Conservation (phyloP, 1,140 invertebrate genomes). For the Leptopilina boulardi region DNA sequence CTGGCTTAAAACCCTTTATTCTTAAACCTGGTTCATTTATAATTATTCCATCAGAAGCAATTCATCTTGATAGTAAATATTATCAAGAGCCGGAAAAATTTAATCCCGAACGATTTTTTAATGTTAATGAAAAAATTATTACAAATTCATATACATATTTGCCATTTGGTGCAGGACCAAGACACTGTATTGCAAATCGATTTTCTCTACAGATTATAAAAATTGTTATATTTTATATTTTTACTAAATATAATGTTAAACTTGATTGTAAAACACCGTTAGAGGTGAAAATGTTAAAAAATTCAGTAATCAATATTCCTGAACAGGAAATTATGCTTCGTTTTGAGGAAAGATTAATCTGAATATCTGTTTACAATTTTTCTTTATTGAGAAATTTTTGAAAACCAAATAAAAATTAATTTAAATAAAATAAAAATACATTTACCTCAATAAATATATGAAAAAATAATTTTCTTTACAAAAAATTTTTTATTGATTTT, state of each 20-base stretch:
- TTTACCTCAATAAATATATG: too few relatives aligned
- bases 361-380: too few relatives aligned
- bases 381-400: too few relatives aligned
- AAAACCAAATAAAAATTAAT: too few relatives aligned
- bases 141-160: slow-evolving; percentile 44
- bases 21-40: slow-evolving; percentile 61
- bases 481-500: too few relatives aligned
- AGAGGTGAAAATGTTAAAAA: too few relatives aligned
- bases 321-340: too few relatives aligned
- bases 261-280: slow-evolving; percentile 56
- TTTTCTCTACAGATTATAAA: slow-evolving; percentile 60
- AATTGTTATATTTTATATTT: slow-evolving; percentile 60
- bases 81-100: slow-evolving; percentile 78
- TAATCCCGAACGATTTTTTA: slow-evolving; percentile 77
- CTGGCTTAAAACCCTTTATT: slow-evolving; percentile 69
- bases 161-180: slow-evolving; percentile 49
- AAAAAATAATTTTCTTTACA: too few relatives aligned
- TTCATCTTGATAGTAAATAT: slow-evolving; percentile 76
- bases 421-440: too few relatives aligned
- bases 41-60: slow-evolving; percentile 67
- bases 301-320: too few relatives aligned
- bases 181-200: slow-evolving; percentile 47
- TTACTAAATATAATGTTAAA: slow-evolving; percentile 58
- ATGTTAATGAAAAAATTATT: slow-evolving; percentile 44
- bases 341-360: too few relatives aligned